phyloP scores from a whole-genome alignment of 2,113 vertebrate species.

The Tetrax tetrax region DNA sequence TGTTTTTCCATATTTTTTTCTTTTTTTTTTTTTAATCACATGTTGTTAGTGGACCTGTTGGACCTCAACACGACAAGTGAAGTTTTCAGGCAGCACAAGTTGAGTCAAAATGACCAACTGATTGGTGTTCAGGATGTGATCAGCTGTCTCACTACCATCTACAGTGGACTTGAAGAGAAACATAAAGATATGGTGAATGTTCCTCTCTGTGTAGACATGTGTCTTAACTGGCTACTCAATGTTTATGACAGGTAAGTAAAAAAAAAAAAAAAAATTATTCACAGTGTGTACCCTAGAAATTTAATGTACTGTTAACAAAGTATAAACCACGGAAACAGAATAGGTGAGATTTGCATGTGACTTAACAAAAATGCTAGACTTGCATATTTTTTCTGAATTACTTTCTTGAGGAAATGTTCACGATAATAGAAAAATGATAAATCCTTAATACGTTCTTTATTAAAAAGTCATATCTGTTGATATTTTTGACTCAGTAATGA shows the following conservation, averaged over 20 bases:
- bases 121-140: conserved; percentile 92
- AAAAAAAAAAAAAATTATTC: not conserved
- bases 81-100: conserved; percentile 90
- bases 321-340: not conserved
- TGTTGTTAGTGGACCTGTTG: conserved; percentile 88
- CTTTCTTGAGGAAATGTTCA: not conserved
- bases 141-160: conserved; percentile 91
- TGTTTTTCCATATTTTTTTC: not conserved
- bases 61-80: conserved; percentile 90
- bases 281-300: not conserved
- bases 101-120: conserved; percentile 89
- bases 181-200: conserved; percentile 95
- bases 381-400: not conserved
- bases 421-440: not conserved
- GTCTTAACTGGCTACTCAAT: conserved; percentile 98
- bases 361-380: not conserved
- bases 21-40: not conserved
- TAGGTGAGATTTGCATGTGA: not conserved
- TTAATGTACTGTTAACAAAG: not conserved
- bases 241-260: conserved; percentile 94
- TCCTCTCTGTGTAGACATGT: conserved; percentile 96
- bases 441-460: not conserved
- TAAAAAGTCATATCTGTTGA: not conserved
- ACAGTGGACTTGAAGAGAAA: conserved; percentile 92
- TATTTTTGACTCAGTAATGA: not conserved